Base-by-base conservation (phyloP, 2,797 vertebrate genomes). In the Sebastiscus albofasciatus region DNA sequence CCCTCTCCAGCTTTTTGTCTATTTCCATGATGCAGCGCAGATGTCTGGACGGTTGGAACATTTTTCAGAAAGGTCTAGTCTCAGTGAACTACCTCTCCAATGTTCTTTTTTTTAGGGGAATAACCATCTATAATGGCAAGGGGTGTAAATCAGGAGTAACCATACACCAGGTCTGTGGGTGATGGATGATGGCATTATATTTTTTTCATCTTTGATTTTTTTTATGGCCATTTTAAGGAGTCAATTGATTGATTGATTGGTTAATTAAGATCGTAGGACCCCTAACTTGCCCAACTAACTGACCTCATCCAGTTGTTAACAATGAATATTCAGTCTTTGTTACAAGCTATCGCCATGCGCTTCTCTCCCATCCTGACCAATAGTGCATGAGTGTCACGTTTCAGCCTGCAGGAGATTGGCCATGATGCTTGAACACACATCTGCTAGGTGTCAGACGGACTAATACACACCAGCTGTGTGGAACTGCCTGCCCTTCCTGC, bases 381-480 rank as follows among this genome's bases (percentile, higher is more conserved):
- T 18, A 22, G 18, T 69, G 29, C 39, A 36, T 6, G 4, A 67
- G 39, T 60, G 18, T 61, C 60, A 73, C 24, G 11, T 83, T 81
- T 74, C 26, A 60, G 26, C 61, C 59, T 49, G 46, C 58, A 58
- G 77, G 54, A 36, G 22, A 76, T 61, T 55, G 69, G 70, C 84
- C 42, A 7, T 67, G 52, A 59, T 58, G 52, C 27, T 75, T 16
- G 39, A 89, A 72, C 70, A 71, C 69, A 90, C 90, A 93, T 90
- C 87, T 92, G 91, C 82, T 77, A 33, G 76, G 85, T 92, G 83
- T 91, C 88, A 89, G 89, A 91, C 77, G 1, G 66, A 14, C 77
- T 91, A 87, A 93, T 68, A 8, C 42, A 60, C 49, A 65, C 79
- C 91, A 91, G 87, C 92, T 94, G 93, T 88, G 79, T 24, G 56